Base-by-base conservation (phyloP, 1,140 invertebrate genomes). In the Anadara kagoshimensis region DNA sequence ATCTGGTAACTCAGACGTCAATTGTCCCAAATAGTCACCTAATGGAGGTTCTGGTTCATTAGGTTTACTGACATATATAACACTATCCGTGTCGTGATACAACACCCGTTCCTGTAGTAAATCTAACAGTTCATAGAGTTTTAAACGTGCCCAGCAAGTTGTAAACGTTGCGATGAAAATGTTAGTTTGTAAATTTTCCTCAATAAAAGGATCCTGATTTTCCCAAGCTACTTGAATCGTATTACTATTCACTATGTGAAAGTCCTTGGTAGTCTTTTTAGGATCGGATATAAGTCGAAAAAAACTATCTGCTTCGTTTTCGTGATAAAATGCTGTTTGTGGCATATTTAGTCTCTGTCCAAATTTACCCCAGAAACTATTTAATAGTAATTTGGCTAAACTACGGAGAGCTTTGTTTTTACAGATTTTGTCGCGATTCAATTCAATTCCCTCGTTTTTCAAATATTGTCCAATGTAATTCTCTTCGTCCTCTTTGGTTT, bases 21-120 rank as follows among this genome's bases (percentile, higher is more conserved):
- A 36, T 61, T 80, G 57, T 11, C 78, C 75, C 36, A 78, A 51
- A 56, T 59, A 75, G 56, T 77, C 65, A 44, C 72, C 68, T 22
- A 69, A 41, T 41, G 54, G 57, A 20, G 62, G 57, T 67, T 56
- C 56, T n/a, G 22, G 26, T 44, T 68, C 53, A 12, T 54, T 68
- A 7, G 47, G 26, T 10, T 47, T 22, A 66, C 44, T 29, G 3
- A 59, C 20, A 45, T 53, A 79, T 43, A 77, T 64, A 18, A 79
- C 64, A 47, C 53, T 45, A 54, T 90, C 90, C 4, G 89, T 91
- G 68, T 90, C 90, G 49, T 76, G 86, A 69, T 91, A 90, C 10
- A 90, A 64, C 5, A 85, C 85, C 22, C 80, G 54, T 8, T 76
- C 45, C n/a, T 74, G 79, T 18, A 90, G 59, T 36, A 76, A 61